phyloP scores from a whole-genome alignment of 2,888 invertebrate species.

The Timema cristinae region DNA sequence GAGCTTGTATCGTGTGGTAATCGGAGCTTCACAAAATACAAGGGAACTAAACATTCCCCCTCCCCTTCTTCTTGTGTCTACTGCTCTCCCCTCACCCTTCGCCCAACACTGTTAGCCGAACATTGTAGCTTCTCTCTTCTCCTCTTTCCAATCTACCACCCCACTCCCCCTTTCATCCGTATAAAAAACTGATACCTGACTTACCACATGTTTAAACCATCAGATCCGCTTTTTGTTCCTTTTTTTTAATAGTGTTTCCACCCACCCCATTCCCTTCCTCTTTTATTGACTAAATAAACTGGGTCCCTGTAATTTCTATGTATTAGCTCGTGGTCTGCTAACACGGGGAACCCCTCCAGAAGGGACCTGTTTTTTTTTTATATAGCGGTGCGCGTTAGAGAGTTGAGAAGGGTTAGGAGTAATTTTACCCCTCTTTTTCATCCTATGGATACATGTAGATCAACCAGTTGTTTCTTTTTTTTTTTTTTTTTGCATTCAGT shows the following conservation, averaged over 20 bases:
- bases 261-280: background rate
- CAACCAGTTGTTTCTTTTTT: too few relatives aligned
- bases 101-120: background rate
- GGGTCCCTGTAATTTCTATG: conserved; percentile 14
- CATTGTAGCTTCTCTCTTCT: background rate
- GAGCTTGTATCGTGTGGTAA: conserved; percentile 13
- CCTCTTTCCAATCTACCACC: background rate
- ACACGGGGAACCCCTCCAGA: too few relatives aligned
- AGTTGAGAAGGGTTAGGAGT: too few relatives aligned
- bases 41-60: background rate
- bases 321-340: conserved; percentile 3
- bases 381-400: too few relatives aligned
- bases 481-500: too few relatives aligned
- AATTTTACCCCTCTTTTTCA: too few relatives aligned
- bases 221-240: background rate
- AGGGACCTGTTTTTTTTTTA: too few relatives aligned
- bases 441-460: too few relatives aligned
- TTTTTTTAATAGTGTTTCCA: background rate
- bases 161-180: background rate
- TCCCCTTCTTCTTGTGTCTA: background rate
- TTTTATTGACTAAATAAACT: conserved; percentile 15
- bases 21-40: conserved; percentile 5
- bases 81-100: background rate
- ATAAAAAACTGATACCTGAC: conserved; percentile 11
- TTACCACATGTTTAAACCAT: conserved; percentile 14